A percentile compares a stretch with the other conserved stretches of the same genome.
Evolutionary conservation across 2,113 vertebrate genomes (phyloP).

Genomic region (Protobothrops flavoviridis): DNA sequence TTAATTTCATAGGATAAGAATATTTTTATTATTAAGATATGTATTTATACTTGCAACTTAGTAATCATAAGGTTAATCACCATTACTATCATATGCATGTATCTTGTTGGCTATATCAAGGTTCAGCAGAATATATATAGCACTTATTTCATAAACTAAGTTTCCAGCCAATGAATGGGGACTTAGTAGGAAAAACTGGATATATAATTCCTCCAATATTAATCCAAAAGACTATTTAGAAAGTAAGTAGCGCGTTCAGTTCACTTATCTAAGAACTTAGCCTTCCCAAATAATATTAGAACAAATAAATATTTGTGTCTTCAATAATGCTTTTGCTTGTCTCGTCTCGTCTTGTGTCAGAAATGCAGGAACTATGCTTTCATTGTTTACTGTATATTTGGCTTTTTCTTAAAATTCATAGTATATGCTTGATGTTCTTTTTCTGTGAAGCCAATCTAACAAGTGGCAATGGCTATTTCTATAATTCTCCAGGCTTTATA

Average conservation of each 20-base stretch:
- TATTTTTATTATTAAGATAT: background rate
- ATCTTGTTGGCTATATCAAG: background rate
- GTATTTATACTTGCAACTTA: background rate
- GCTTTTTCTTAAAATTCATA: background rate
- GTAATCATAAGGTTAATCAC: background rate
- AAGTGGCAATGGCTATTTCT: background rate
- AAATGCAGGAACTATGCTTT: background rate
- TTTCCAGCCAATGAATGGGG: background rate
- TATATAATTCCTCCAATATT: background rate
- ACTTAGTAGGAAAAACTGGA: background rate
- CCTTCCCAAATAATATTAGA: background rate
- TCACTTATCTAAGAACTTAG: background rate
- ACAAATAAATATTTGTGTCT: background rate
- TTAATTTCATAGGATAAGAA: background rate
- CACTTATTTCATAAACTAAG: background rate
- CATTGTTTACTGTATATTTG: background rate
- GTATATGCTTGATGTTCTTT: background rate
- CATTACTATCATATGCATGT: background rate
- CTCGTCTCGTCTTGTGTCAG: background rate
- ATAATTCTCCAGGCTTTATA: background rate
- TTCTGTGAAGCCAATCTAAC: background rate
- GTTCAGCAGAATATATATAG: background rate
- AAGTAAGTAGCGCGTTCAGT: background rate
- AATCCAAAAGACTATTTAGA: background rate
- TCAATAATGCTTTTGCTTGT: background rate